Base-by-base conservation (phyloP, 2,113 vertebrate species). In the Phoenicopterus ruber region DNA sequence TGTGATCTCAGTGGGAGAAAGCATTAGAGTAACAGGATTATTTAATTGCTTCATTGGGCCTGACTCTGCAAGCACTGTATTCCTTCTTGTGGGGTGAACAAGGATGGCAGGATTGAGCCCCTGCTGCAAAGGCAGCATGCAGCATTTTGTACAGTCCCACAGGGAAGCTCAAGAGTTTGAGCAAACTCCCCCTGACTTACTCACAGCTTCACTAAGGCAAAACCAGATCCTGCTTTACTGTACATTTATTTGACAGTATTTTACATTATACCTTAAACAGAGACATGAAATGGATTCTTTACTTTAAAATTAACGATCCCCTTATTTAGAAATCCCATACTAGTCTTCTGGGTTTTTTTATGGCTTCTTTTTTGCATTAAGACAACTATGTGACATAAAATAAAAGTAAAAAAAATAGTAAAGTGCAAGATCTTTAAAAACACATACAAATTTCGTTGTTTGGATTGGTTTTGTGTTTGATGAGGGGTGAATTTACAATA, bases 401-500 rank as follows among this genome's bases (percentile, higher is more conserved):
- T 93, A 94, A 96, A 96, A 88, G 22, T 61, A 71, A 88, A 81
- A 86, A 82, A 92, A 90, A 52, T 13, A 67, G 94, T 98, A 98
- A 98, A 98, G 98, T 98, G 96, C 98, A 97, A 96, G 78, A 94
- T 97, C 93, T 97, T 97, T 91, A 90, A 97, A 98, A 97, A 95
- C 4, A 4, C 86, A 73, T 94, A 96, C 44, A 95, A 96, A 97
- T 98, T 96, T 97, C 55, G 90, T 97, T 91, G 61, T 91, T 74
- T 89, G 93, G 90, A 88, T 79, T 96, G 84, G 61, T 95, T 97
- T 96, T 92, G 93, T 96, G 38, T 96, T 77, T 82, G 25, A 94
- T 61, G 90, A 95, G 87, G 13, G 7, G 88, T 91, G 62, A 97
- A 96, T 88, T 97, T 84, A 83, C 94, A 88, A 86, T 82, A 87